A percentile compares a stretch with the other conserved stretches of the same genome.
Evolutionary conservation across 2,113 vertebrate genomes (phyloP).

Genomic region (Notiomystis cincta): DNA sequence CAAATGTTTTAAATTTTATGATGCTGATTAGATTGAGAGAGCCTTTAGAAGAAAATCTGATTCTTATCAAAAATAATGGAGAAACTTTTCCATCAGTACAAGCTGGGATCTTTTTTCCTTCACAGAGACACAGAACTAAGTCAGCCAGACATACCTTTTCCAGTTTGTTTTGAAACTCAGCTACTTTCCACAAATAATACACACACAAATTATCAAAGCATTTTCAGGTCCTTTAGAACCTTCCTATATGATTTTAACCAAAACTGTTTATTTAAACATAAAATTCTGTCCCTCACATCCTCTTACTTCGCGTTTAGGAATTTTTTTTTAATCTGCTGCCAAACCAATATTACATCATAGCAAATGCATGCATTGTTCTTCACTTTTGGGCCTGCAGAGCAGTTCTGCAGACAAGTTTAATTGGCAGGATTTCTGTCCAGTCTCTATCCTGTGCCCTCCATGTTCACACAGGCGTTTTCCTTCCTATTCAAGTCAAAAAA

Average conservation of each 20-base stretch:
- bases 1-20: background rate
- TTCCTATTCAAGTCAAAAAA: background rate
- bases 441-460: background rate
- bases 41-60: background rate
- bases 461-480: background rate
- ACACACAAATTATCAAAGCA: background rate
- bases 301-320: background rate
- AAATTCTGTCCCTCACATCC: slow-evolving; percentile 27
- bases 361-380: slow-evolving; percentile 53
- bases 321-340: slow-evolving; percentile 50
- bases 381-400: background rate
- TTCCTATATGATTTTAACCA: background rate
- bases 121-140: background rate
- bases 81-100: background rate
- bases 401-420: slow-evolving; percentile 23
- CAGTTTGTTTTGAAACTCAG: background rate
- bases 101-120: background rate
- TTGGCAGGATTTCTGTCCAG: background rate
- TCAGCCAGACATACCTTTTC: background rate
- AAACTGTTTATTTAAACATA: slow-evolving; percentile 4
- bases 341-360: slow-evolving; percentile 60
- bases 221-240: background rate
- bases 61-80: background rate
- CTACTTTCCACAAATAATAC: background rate
- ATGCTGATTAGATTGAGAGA: background rate